These are phyloP conservation scores for Gopherus flavomarginatus DNA, from an alignment of 2,113 vertebrate species.

Conservation along the genomic window DNA sequence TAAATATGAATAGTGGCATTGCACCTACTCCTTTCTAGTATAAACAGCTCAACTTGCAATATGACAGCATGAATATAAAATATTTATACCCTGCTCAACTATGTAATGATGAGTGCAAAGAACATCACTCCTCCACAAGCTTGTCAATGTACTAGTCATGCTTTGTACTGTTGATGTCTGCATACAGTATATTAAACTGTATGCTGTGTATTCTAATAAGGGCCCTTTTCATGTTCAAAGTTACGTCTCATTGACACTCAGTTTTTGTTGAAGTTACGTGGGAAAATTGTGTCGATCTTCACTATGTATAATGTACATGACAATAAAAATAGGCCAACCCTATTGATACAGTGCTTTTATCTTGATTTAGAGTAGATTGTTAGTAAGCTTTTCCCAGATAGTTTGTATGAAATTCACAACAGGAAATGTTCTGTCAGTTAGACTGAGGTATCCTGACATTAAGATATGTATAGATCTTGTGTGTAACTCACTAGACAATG, in stretches of 20 bases:
- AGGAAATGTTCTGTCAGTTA: neutral
- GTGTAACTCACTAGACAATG: neutral
- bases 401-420: neutral
- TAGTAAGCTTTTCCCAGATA: neutral
- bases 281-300: neutral
- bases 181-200: conserved; percentile 27
- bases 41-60: conserved; percentile 55
- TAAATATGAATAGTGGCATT: conserved; percentile 48
- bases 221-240: neutral
- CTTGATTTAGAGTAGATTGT: neutral
- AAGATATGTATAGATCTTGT: neutral
- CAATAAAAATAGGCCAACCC: neutral
- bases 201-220: neutral
- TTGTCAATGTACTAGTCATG: conserved; percentile 48
- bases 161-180: conserved; percentile 15
- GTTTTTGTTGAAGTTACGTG: conserved; percentile 1
- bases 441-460: neutral
- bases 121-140: conserved; percentile 29
- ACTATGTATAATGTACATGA: neutral
- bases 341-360: neutral
- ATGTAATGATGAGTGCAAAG: conserved; percentile 60
- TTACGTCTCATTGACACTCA: conserved; percentile 17
- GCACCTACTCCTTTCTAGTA: conserved; percentile 18
- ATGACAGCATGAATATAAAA: conserved; percentile 68
- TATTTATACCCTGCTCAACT: conserved; percentile 60